Conservation (phyloP, 2,113 vertebrate genomes). For the Heterotilapia buettikoferi region DNA sequence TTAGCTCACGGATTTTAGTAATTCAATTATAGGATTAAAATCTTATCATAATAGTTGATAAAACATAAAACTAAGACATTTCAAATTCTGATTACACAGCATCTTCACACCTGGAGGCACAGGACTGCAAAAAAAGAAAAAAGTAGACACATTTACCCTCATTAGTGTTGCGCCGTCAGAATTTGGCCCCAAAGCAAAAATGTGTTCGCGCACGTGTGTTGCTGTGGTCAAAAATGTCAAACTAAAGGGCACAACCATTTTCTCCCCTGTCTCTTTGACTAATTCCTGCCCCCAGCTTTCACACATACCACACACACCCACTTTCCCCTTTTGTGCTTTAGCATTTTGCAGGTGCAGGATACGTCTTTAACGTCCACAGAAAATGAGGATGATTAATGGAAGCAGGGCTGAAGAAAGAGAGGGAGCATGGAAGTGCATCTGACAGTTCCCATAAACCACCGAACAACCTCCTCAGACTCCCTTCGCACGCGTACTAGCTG, state of each 20-base stretch:
- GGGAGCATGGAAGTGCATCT: neutral
- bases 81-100: neutral
- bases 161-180: neutral
- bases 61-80: neutral
- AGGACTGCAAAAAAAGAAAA: neutral
- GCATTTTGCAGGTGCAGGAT: neutral
- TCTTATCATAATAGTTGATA: neutral
- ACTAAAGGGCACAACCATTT: constrained; percentile 32
- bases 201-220: neutral
- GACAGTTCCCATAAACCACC: neutral
- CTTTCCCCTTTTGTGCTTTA: neutral
- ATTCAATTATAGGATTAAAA: neutral
- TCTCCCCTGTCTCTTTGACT: neutral
- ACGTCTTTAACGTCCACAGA: neutral
- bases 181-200: constrained; percentile 10
- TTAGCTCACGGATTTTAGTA: neutral
- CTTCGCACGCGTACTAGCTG: neutral
- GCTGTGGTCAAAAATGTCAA: constrained; percentile 33
- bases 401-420: neutral
- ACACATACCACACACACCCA: neutral
- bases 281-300: neutral
- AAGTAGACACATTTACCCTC: neutral
- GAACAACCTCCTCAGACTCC: neutral
- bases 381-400: neutral
- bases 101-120: neutral